These are phyloP conservation scores for Neodontobutis hainanensis DNA, from an alignment of 2,113 vertebrate species.

Conservation along the genomic window DNA sequence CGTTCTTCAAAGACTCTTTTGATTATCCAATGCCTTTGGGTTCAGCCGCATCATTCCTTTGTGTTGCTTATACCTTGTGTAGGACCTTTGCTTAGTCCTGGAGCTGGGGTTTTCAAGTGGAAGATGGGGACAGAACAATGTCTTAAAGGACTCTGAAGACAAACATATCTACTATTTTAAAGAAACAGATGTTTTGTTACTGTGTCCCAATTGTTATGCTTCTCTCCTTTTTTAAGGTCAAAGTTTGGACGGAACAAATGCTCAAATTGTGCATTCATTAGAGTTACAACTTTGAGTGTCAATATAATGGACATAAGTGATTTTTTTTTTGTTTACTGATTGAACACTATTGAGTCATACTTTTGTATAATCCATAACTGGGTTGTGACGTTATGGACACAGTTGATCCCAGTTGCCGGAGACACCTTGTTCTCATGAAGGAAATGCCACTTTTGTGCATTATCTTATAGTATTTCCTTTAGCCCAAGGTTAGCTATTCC, in stretches of 20 bases:
- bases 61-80: conserved; percentile 11
- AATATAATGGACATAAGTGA: no score
- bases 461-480: no score
- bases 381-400: no score
- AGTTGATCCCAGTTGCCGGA: no score
- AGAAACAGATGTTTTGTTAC: background rate
- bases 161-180: background rate
- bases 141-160: background rate
- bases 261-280: background rate
- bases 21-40: conserved; percentile 38
- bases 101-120: conserved; percentile 9
- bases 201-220: background rate
- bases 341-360: no score
- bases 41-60: conserved; percentile 26
- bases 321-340: no score
- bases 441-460: no score
- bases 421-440: no score
- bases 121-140: conserved; percentile 1
- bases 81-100: background rate
- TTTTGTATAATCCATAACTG: no score
- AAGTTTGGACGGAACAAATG: background rate
- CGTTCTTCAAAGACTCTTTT: conserved; percentile 47
- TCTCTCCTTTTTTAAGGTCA: background rate
- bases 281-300: no score
- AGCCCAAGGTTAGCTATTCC: no score